Percentiles rank a stretch among this genome's conserved stretches.
Evolutionary conservation across 2,113 vertebrate species (phyloP).

Genomic region (Hirundichthys speculiger): DNA sequence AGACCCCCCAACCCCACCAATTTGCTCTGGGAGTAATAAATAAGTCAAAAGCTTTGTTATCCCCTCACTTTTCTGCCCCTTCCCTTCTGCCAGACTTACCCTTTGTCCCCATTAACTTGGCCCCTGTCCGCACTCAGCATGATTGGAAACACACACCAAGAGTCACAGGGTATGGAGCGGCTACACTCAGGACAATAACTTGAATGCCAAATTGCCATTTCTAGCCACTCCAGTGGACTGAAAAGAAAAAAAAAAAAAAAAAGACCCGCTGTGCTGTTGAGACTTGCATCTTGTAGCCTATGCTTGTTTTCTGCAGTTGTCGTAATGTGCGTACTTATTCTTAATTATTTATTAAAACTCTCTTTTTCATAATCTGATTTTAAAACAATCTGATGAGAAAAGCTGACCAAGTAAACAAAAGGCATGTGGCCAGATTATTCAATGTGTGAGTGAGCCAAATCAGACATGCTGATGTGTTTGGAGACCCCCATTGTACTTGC

Average conservation of each 20-base stretch:
- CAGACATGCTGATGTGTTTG: constrained; percentile 43
- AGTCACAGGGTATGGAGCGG: constrained; percentile 13
- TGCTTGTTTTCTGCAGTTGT: neutral
- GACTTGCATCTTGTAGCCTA: too few relatives aligned
- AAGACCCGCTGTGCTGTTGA: too few relatives aligned
- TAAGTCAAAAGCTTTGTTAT: constrained; percentile 64
- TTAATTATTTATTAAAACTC: neutral
- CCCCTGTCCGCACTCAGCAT: constrained; percentile 58
- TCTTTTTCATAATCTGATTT: constrained; percentile 10
- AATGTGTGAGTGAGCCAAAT: constrained; percentile 46
- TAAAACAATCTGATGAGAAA: constrained; percentile 10
- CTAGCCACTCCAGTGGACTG: constrained; percentile 4
- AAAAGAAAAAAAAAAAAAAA: too few relatives aligned
- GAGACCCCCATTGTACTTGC: constrained; percentile 16
- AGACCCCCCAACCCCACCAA: constrained; percentile 4
- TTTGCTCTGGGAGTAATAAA: constrained; percentile 65
- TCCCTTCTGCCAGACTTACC: constrained; percentile 59
- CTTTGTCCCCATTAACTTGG: constrained; percentile 38
- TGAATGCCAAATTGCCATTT: constrained; percentile 15
- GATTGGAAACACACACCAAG: constrained; percentile 47
- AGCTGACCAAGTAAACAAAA: constrained; percentile 20
- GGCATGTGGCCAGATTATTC: constrained; percentile 20
- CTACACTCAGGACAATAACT: constrained; percentile 11
- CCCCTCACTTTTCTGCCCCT: constrained; percentile 25
- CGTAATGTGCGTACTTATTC: neutral